These are phyloP conservation scores for Drosophila kikkawai DNA, from an alignment of 1,140 invertebrate species.

Conservation along the genomic window DNA sequence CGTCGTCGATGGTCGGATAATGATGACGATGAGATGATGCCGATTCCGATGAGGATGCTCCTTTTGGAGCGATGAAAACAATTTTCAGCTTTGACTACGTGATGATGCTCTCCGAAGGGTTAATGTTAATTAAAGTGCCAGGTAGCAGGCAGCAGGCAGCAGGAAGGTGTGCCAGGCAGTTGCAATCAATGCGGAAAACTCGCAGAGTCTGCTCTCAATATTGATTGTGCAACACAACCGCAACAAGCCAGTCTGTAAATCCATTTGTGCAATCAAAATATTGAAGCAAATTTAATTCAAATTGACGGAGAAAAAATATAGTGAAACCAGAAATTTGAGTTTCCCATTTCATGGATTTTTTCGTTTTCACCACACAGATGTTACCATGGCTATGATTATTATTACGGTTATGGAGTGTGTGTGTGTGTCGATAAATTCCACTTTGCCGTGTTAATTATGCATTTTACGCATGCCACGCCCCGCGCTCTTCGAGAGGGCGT, in stretches of 20 bases:
- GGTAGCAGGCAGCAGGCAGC: background rate
- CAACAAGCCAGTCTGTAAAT: constrained; percentile 19
- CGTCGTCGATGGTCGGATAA: constrained; percentile 16
- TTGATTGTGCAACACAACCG: constrained; percentile 29
- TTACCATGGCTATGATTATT: constrained; percentile 18
- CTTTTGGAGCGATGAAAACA: constrained; percentile 49
- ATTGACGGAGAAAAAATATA: constrained; percentile 8
- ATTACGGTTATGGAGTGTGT: constrained; percentile 4
- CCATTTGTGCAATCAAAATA: constrained; percentile 44
- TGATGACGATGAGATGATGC: constrained; percentile 11
- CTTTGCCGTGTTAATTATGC: constrained; percentile 33
- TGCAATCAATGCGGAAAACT: constrained; percentile 10
- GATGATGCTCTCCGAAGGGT: constrained; percentile 39
- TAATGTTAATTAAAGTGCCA: constrained; percentile 71
- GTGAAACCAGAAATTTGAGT: background rate
- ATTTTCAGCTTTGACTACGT: constrained; percentile 60
- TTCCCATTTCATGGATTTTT: background rate
- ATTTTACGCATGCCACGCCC: constrained; percentile 26
- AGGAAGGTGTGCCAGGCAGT: constrained; percentile 1
- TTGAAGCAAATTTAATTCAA: constrained; percentile 32
- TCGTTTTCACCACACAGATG: constrained; percentile 1
- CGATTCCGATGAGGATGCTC: constrained; percentile 25
- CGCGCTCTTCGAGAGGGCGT: background rate
- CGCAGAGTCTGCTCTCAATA: constrained; percentile 1
- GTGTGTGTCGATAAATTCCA: constrained; percentile 11